Base-by-base conservation (phyloP, 2,888 invertebrate species). In the Leucophenga maculata region DNA sequence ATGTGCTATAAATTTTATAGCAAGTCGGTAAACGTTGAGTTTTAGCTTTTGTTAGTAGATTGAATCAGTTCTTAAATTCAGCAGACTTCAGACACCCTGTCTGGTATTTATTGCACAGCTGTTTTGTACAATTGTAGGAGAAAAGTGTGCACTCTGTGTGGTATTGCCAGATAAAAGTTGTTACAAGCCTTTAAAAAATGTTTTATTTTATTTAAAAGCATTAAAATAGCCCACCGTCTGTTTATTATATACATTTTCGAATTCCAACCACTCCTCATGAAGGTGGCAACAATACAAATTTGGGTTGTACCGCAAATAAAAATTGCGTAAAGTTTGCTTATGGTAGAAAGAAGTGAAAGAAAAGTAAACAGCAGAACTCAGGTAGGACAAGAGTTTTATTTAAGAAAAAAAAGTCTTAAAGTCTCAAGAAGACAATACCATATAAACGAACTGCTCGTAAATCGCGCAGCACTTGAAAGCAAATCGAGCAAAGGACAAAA, bases 381-480 rank as follows among this genome's bases (percentile, higher is more conserved):
- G 60, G 60, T 44, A 20, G 22, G 31, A 46, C 16, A 26, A 26
- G 22, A 22, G 65, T 14, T 6, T 39, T 39, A 16, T 39, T 39
- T 39, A 39, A 11, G 4, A 16, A 65, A 57, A 26, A 22, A 22
- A 57, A 20, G 22, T 14, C n/a, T 8, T 6, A 57, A 54, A 20
- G 22, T 26, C 3, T 14, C n/a, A 20, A 57, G 8, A 20, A 22
- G 11, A 79, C 79, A 82, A 80, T 83, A 77, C 79, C 77, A 74
- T 78, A 79, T 78, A 79, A 81, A 78, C 78, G 79, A 76, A 78
- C 73, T 67, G 83, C 75, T 80, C 83, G 79, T 83, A 83, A 80
- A 83, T 83, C 78, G 75, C 67, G 6, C 46, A 46, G 50, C 50
- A 50, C 39, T 50, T 50, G 18, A 50, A 50, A 50, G 50, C 50